Conservation (phyloP, 2,113 vertebrate genomes). For the Phaethon lepturus region DNA sequence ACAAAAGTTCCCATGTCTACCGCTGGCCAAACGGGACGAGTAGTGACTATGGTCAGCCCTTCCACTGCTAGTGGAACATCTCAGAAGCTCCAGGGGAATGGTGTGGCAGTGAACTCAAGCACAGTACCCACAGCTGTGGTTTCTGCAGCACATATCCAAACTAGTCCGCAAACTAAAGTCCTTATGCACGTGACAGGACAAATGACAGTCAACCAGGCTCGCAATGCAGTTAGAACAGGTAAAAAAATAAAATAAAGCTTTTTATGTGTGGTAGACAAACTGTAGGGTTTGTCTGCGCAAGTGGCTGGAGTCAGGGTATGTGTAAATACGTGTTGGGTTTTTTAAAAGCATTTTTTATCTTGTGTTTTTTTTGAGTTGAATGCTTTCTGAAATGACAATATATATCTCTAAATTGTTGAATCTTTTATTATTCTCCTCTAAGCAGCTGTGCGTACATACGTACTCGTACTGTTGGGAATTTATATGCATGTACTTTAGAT, state of each 20-base stretch:
- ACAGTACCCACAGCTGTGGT: conserved; percentile 81
- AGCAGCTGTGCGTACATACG: background rate
- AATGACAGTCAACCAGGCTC: conserved; percentile 98
- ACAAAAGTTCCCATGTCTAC: conserved; percentile 87
- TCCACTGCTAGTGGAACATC: conserved; percentile 75
- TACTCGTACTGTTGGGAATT: background rate
- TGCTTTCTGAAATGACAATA: background rate
- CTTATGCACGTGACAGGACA: conserved; percentile 90
- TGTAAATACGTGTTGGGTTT: background rate
- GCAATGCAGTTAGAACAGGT: conserved; percentile 93
- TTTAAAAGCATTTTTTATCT: background rate
- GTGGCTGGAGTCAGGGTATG: background rate
- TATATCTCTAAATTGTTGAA: background rate
- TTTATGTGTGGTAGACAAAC: background rate
- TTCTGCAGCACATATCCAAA: conserved; percentile 87
- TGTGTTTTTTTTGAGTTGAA: background rate
- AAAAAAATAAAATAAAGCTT: background rate
- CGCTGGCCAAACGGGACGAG: conserved; percentile 83
- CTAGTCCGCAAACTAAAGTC: conserved; percentile 89
- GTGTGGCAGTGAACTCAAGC: conserved; percentile 76
- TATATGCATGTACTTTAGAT: background rate
- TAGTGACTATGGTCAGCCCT: conserved; percentile 85
- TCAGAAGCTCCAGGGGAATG: conserved; percentile 83
- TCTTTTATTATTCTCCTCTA: background rate
- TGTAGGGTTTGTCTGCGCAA: background rate